Conservation (phyloP, 1,140 invertebrate genomes). For the Aleiodes sp. region DNA sequence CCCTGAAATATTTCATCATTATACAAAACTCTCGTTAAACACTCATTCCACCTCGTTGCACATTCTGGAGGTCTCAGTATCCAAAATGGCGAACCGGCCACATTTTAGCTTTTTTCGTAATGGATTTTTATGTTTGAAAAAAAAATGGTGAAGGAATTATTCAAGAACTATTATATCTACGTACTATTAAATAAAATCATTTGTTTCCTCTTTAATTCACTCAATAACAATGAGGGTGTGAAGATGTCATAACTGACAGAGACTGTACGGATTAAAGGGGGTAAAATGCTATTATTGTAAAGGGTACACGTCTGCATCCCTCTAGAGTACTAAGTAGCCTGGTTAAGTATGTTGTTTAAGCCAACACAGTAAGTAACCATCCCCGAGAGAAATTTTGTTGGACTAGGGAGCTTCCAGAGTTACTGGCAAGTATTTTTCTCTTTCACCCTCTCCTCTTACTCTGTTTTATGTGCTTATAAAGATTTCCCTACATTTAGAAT, state of each 20-base stretch:
- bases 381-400: conserved; percentile 33
- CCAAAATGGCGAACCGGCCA: neutral
- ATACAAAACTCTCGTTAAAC: conserved; percentile 14
- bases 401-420: neutral
- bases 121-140: no score
- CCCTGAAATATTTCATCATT: neutral
- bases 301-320: conserved; percentile 52
- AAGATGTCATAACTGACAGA: conserved; percentile 43
- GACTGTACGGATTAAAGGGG: conserved; percentile 60
- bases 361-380: conserved; percentile 65
- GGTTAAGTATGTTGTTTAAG: conserved; percentile 67
- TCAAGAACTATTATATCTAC: no score
- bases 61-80: neutral
- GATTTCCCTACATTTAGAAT: no score
- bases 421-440: neutral
- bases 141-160: no score
- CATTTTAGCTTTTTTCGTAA: no score
- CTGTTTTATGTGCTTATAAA: no score
- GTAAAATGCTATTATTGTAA: conserved; percentile 67
- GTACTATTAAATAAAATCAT: no score
- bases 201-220: no score
- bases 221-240: neutral
- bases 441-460: no score
- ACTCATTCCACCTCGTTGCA: conserved; percentile 6
- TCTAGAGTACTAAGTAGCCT: conserved; percentile 62